Conservation (phyloP, 2,797 vertebrate species). For the Knipowitschia caucasica region DNA sequence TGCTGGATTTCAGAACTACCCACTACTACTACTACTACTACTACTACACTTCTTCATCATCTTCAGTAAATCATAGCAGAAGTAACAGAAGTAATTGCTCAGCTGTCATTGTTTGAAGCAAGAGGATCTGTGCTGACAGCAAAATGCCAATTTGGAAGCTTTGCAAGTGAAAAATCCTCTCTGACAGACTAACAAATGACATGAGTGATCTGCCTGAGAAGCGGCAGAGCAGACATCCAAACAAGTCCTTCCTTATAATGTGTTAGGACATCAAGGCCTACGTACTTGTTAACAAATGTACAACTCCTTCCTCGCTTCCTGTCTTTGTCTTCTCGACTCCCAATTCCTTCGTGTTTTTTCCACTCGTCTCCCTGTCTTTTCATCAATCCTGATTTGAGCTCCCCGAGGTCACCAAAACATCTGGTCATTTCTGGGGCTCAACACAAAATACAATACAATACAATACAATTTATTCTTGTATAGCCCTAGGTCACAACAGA, state of each 20-base stretch:
- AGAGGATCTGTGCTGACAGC: constrained; percentile 21
- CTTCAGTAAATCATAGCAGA: no score
- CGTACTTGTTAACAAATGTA: constrained; percentile 12
- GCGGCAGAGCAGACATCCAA: constrained; percentile 8
- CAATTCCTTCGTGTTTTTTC: constrained; percentile 31
- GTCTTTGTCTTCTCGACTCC: constrained; percentile 17
- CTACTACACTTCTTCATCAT: no score
- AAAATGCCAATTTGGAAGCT: constrained; percentile 21
- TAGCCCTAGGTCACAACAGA: no score
- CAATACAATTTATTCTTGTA: no score
- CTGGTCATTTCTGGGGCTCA: constrained; percentile 64
- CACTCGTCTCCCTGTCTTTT: constrained; percentile 43
- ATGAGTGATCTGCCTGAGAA: constrained; percentile 37
- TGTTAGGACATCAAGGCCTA: constrained; percentile 9
- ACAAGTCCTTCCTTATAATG: not conserved
- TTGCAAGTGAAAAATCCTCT: constrained; percentile 13
- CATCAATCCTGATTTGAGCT: constrained; percentile 40
- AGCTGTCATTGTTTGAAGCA: constrained; percentile 29
- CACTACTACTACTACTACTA: no score
- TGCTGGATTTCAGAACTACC: no score
- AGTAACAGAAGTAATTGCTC: constrained; percentile 22
- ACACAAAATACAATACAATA: no score
- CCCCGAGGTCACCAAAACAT: constrained; percentile 51
- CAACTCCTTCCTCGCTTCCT: constrained; percentile 13
- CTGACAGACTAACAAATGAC: constrained; percentile 30